Evolutionary conservation across 1,140 invertebrate species (phyloP).

Genomic region (Coelopa frigida): DNA sequence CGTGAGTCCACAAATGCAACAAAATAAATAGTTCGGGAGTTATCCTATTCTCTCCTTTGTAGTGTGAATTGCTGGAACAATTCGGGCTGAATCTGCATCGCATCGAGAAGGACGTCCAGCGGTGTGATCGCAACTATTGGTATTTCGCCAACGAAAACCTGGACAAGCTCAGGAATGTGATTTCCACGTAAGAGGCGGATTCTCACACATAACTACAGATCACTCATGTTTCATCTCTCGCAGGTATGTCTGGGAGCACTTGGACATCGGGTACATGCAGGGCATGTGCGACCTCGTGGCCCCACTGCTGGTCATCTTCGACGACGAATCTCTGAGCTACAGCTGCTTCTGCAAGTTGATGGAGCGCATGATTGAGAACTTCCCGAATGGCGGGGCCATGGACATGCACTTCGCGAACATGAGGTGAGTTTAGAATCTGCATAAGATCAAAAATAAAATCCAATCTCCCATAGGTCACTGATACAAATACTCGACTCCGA

Average conservation of each 20-base stretch:
- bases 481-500: conserved; percentile 88
- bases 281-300: conserved; percentile 95
- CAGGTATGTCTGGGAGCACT: conserved; percentile 89
- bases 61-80: conserved; percentile 75
- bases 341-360: conserved; percentile 87
- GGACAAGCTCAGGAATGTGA: conserved; percentile 89
- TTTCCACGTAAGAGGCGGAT: conserved; percentile 73
- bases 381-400: conserved; percentile 89
- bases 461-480: conserved; percentile 50
- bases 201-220: background rate
- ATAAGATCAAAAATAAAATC: background rate
- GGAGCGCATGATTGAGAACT: conserved; percentile 84
- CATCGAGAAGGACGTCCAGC: conserved; percentile 93
- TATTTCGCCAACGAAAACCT: conserved; percentile 85
- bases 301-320: conserved; percentile 83
- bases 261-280: conserved; percentile 84
- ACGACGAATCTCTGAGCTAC: conserved; percentile 87
- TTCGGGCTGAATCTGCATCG: conserved; percentile 88
- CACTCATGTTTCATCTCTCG: conserved; percentile 17
- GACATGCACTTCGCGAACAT: conserved; percentile 93
- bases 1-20: conserved; percentile 49
- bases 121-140: conserved; percentile 89
- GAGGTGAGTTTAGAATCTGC: conserved; percentile 52
- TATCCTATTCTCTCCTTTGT: conserved; percentile 7
- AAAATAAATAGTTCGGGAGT: conserved; percentile 5